Percentiles rank a stretch among this genome's conserved stretches.
Evolutionary conservation across 2,797 vertebrate genomes (phyloP).

Genomic region (Macropus fuliginosus): DNA sequence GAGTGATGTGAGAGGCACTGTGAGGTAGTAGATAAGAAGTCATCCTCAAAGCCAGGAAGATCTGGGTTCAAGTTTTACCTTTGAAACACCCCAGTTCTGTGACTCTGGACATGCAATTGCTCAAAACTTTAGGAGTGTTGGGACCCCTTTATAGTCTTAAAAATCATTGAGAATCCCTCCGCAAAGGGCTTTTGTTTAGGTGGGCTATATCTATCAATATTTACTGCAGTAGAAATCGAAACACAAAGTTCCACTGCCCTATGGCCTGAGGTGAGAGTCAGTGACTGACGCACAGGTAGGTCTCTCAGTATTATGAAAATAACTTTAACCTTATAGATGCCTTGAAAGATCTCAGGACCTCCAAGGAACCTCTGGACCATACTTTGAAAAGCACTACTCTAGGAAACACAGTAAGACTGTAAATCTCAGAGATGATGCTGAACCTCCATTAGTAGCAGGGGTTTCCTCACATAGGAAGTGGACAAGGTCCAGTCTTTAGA

Average conservation of each 20-base stretch:
- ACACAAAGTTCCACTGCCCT: too few species aligned
- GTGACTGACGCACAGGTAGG: too few species aligned
- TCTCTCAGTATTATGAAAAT: not conserved
- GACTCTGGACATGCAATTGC: not conserved
- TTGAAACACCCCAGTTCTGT: not conserved
- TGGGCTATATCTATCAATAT: not conserved
- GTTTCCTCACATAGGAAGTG: not conserved
- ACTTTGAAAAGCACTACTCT: not conserved
- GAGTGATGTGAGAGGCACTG: not conserved
- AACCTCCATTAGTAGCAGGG: not conserved
- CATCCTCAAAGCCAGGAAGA: not conserved
- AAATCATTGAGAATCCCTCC: not conserved
- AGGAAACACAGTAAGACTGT: not conserved
- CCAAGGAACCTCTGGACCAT: not conserved
- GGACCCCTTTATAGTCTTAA: not conserved
- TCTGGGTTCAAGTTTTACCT: not conserved
- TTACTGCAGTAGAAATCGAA: not conserved
- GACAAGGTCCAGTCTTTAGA: not conserved
- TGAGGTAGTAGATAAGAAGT: not conserved
- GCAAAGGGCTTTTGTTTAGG: not conserved
- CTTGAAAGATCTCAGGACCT: not conserved
- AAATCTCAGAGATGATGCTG: not conserved
- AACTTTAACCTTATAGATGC: not conserved
- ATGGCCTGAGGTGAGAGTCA: too few species aligned
- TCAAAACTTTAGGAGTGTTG: not conserved